These are phyloP conservation scores for Hypomecis punctinalis DNA, from an alignment of 2,888 invertebrate species.

Conservation along the genomic window DNA sequence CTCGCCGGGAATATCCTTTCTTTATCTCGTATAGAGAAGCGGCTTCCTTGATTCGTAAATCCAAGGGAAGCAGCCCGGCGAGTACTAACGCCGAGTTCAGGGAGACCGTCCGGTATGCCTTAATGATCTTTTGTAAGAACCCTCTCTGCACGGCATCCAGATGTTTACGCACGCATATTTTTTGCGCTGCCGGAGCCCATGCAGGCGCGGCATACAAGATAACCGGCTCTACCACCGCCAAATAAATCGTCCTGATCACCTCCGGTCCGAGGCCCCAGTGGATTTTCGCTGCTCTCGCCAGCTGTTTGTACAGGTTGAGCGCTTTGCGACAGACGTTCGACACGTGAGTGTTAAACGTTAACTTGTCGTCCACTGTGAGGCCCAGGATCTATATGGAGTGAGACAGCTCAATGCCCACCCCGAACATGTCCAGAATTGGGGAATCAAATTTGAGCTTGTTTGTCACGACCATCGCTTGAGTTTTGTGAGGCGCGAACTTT, in stretches of 20 bases:
- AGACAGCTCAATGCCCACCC: too few relatives aligned
- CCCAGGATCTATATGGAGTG: too few relatives aligned
- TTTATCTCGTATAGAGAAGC: neutral
- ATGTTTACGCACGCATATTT: neutral
- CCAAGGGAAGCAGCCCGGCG: neutral
- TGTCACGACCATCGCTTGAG: too few relatives aligned
- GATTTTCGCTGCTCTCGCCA: neutral
- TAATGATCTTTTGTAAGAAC: neutral
- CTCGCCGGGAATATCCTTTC: neutral
- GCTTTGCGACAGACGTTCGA: too few relatives aligned
- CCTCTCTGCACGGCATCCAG: neutral
- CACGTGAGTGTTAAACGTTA: too few relatives aligned
- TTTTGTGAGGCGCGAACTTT: too few relatives aligned
- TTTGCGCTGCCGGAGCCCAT: neutral
- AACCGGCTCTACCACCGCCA: too few relatives aligned
- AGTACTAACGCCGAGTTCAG: neutral
- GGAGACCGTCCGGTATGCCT: neutral
- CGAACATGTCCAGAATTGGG: too few relatives aligned
- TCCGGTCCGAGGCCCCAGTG: neutral
- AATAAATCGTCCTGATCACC: neutral
- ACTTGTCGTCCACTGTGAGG: too few relatives aligned
- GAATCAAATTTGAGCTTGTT: too few relatives aligned
- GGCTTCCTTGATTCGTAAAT: neutral
- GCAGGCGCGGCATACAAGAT: neutral
- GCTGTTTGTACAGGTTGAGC: neutral